Percentiles rank a stretch among this genome's conserved stretches.
phyloP scores from a whole-genome alignment of 2,113 vertebrate species.

The Pygathrix nemaeus region DNA sequence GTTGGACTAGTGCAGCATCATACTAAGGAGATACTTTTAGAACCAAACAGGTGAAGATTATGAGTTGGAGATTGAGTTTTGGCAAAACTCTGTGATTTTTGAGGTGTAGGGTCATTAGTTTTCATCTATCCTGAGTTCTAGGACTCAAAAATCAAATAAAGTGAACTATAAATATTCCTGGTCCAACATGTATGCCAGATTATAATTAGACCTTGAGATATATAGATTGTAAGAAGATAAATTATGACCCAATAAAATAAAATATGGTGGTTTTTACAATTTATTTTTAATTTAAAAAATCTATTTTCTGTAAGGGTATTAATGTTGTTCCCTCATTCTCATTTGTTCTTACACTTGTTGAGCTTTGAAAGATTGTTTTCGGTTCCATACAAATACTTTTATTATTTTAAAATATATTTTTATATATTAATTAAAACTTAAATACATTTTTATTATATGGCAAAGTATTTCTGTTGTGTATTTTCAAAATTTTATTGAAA shows the following conservation, averaged over 20 bases:
- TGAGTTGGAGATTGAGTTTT: background rate
- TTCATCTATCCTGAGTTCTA: background rate
- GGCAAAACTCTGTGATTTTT: background rate
- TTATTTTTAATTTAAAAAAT: background rate
- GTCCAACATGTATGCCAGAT: background rate
- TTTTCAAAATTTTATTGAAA: slow-evolving; percentile 41
- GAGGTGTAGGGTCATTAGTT: background rate
- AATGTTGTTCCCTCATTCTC: background rate
- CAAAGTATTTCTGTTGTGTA: background rate
- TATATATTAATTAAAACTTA: too few relatives aligned
- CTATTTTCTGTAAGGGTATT: background rate
- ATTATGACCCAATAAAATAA: background rate
- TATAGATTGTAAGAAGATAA: background rate
- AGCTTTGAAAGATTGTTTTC: background rate
- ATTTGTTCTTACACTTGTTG: background rate
- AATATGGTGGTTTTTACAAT: background rate
- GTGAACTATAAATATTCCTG: background rate
- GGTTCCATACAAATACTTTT: background rate
- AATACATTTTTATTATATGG: background rate
- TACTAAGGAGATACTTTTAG: background rate
- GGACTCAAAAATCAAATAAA: background rate
- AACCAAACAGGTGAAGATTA: background rate
- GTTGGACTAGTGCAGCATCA: background rate
- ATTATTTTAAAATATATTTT: too few relatives aligned
- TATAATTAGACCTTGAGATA: background rate